Evolutionary conservation across 2,797 vertebrate species (phyloP), one percentile per base, ranked within the genome.

Genomic region (Rhinogobio ventralis): DNA sequence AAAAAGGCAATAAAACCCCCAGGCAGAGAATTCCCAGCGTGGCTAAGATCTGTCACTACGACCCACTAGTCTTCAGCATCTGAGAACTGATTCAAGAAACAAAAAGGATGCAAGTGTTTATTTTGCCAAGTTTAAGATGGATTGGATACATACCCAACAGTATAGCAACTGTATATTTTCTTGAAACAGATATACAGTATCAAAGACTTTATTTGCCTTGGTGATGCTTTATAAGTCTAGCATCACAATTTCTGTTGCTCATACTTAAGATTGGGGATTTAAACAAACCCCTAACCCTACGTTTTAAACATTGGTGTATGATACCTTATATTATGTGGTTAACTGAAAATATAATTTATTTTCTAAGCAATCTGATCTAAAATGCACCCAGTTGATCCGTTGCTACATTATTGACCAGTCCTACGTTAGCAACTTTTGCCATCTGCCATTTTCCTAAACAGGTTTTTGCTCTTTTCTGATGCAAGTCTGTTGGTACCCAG

Each of bases 61-160:
- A 51, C 25, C 25, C 45, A 19, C 28, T n/a, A 36, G 55, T 55
- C 53, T 78, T 51, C 49, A 20, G 75, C n/a, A 82, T 79, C 36
- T 51, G 69, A 72, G 82, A 87, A 57, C 62, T 51, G 39, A 53
- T 85, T 75, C 20, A 45, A 74, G 76, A 79, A 83, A 53, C 53
- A 66, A n/a, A 81, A 51, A 71, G 25, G 42, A 72, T 78, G 51
- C 33, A 72, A 53, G 53, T 74, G 60, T 84, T 67, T 74, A 74
- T 84, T 80, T 74, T 80, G 28, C 76, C 30, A 75, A 57, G 72
- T 46, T 46, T 19, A 25, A 66, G 39, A 30, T 81, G 57, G 33
- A 68, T 80, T 69, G 33, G n/a, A n/a, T 30, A 69, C 49, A 51
- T 45, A 46, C 25, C 33, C 2, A 66, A 57, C 11, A 68, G 49